Evolutionary conservation across 2,113 vertebrate species (phyloP).

Genomic region (Cyphomyrus plagiostoma): DNA sequence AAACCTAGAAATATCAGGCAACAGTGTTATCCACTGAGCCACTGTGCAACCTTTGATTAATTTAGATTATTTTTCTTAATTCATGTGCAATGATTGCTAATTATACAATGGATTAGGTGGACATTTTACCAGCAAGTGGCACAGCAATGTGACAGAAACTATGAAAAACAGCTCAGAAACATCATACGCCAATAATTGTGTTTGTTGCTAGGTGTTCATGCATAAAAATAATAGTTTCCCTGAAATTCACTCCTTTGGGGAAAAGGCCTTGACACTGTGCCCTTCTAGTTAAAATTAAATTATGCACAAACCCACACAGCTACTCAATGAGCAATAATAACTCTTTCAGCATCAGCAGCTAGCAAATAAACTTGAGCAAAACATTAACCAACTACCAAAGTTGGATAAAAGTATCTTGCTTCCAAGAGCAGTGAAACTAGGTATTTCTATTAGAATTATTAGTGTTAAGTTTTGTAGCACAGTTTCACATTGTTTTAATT

Average conservation of each 20-base stretch:
- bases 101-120: not conserved
- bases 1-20: not conserved
- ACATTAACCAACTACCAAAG: not conserved
- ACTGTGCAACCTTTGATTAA: not conserved
- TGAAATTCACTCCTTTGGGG: not conserved
- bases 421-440: not conserved
- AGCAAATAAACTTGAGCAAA: not conserved
- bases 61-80: not conserved
- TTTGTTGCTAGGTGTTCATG: not conserved
- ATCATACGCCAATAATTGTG: not conserved
- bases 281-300: constrained; percentile 7
- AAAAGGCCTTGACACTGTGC: not conserved
- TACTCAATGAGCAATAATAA: not conserved
- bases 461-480: not conserved
- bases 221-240: not conserved
- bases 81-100: not conserved
- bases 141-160: not conserved
- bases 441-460: not conserved
- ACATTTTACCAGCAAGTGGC: not conserved
- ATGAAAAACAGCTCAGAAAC: not conserved
- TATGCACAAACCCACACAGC: not conserved
- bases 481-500: not conserved
- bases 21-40: not conserved
- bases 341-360: not conserved
- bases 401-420: not conserved